Conservation (phyloP, 2,888 invertebrate genomes). For the Cephonodes hylas region DNA sequence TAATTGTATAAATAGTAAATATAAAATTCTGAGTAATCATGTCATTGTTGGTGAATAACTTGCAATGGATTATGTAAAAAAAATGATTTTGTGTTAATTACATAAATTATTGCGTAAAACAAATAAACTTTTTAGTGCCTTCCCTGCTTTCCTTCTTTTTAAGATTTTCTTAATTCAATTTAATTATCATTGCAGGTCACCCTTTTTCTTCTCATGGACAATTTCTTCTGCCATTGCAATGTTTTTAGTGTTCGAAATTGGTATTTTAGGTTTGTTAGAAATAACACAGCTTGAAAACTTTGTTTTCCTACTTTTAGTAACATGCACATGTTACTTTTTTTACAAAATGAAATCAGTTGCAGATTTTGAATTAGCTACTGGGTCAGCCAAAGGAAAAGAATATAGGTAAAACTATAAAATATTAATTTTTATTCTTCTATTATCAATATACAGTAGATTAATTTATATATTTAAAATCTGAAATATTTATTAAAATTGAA, state of each 20-base stretch:
- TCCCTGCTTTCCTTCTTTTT: too few relatives aligned
- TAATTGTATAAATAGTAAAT: background rate
- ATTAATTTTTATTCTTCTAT: background rate
- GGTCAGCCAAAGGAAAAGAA: conserved; percentile 69
- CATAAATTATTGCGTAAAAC: too few relatives aligned
- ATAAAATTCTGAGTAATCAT: too few relatives aligned
- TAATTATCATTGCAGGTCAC: conserved; percentile 73
- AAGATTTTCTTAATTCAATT: background rate
- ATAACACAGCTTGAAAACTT: conserved; percentile 79
- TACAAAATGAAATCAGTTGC: conserved; percentile 70
- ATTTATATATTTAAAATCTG: too few relatives aligned
- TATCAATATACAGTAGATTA: too few relatives aligned
- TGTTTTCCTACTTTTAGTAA: conserved; percentile 54
- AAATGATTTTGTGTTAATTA: too few relatives aligned
- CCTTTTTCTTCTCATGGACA: conserved; percentile 89
- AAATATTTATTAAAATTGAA: too few relatives aligned
- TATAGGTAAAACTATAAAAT: conserved; percentile 55
- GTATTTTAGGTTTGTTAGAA: conserved; percentile 86
- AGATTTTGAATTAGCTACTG: conserved; percentile 65
- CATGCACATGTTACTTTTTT: conserved; percentile 64
- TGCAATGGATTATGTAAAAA: too few relatives aligned
- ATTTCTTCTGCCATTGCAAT: conserved; percentile 84
- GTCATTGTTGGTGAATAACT: too few relatives aligned
- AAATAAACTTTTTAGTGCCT: too few relatives aligned
- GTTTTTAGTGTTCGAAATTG: conserved; percentile 85